These are phyloP conservation scores for Gavialis gangeticus DNA, from an alignment of 2,113 vertebrate genomes.

Conservation along the genomic window DNA sequence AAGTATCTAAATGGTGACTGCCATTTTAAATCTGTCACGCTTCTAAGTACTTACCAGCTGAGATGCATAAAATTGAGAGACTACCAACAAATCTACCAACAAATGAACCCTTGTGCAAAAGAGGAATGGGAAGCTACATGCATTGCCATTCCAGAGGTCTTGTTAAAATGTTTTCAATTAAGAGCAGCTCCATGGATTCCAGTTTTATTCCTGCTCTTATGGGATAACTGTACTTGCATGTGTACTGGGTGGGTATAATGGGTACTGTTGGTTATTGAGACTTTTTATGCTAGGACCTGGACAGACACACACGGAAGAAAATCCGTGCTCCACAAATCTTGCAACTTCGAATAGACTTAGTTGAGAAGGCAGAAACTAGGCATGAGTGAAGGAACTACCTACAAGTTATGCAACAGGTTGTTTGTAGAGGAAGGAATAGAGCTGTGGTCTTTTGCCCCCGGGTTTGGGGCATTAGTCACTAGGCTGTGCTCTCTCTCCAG, in stretches of 20 bases:
- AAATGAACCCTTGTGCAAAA: not conserved
- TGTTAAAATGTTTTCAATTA: not conserved
- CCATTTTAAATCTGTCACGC: not conserved
- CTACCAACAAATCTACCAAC: not conserved
- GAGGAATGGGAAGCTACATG: not conserved
- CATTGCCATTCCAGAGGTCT: not conserved
- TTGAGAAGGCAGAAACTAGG: not conserved
- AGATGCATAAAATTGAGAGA: not conserved
- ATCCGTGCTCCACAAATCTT: rapidly evolving
- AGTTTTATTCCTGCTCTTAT: not conserved
- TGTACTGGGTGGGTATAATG: not conserved
- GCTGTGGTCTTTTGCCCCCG: not conserved
- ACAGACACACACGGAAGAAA: rapidly evolving
- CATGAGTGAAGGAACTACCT: too few species aligned
- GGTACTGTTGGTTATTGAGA: not conserved
- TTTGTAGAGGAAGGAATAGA: too few species aligned
- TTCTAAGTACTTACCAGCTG: not conserved
- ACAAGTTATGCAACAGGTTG: too few species aligned
- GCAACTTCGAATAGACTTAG: not conserved
- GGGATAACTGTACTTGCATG: too few species aligned
- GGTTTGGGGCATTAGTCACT: not conserved
- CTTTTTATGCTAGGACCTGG: not conserved
- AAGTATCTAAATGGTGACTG: not conserved
- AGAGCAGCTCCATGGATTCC: not conserved
- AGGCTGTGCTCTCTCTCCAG: not conserved